Conservation (phyloP, 2,113 vertebrate genomes). For the Chroicocephalus ridibundus region DNA sequence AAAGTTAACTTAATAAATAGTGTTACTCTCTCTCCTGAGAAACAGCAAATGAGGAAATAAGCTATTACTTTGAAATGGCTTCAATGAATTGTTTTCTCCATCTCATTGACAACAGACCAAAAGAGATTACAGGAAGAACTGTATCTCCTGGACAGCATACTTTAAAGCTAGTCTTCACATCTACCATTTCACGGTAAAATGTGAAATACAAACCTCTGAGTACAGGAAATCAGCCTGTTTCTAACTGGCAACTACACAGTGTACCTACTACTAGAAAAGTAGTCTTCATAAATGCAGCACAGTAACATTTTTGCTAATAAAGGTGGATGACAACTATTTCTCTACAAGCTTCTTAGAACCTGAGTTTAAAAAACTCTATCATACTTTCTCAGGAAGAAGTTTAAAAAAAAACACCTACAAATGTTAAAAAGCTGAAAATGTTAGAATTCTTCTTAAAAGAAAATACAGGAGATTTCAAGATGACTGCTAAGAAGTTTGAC, state of each 20-base stretch:
- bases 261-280: not conserved
- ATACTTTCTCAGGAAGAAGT: not conserved
- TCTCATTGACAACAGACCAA: not conserved
- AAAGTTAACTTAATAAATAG: not conserved
- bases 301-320: not conserved
- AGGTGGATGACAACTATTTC: not conserved
- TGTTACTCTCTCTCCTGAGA: not conserved
- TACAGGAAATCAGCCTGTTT: not conserved
- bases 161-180: not conserved
- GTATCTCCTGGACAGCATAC: not conserved
- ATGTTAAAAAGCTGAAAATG: not conserved
- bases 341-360: not conserved
- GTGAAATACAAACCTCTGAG: not conserved
- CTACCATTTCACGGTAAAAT: not conserved
- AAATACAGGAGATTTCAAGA: not conserved
- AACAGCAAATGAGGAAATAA: not conserved
- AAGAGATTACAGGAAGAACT: not conserved
- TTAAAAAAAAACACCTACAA: not conserved
- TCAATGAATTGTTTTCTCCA: not conserved
- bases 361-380: not conserved
- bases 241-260: not conserved
- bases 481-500: not conserved
- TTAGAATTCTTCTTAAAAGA: not conserved
- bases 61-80: not conserved
- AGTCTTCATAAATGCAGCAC: not conserved